A percentile compares a stretch with the other conserved stretches of the same genome.
Evolutionary conservation across 1,140 invertebrate genomes (phyloP).

Genomic region (Ericerus pela): DNA sequence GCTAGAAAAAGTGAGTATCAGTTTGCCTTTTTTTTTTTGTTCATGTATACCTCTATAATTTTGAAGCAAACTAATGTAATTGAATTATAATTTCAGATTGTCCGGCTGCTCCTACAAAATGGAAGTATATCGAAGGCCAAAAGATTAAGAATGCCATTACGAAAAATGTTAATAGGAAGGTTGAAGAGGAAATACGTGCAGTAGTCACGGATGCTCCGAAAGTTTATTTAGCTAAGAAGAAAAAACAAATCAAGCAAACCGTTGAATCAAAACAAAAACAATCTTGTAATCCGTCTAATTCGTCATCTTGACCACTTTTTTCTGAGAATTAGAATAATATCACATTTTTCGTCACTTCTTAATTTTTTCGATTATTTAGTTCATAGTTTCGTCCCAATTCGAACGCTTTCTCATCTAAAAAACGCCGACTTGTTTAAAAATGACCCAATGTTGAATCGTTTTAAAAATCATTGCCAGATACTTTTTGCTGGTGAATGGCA

Average conservation of each 20-base stretch:
- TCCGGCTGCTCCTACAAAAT: constrained; percentile 43
- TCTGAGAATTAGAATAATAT: too few relatives aligned
- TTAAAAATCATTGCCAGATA: too few relatives aligned
- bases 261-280: too few relatives aligned
- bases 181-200: constrained; percentile 42
- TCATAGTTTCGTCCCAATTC: too few relatives aligned
- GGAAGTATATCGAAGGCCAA: constrained; percentile 37
- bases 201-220: constrained; percentile 36
- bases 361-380: too few relatives aligned
- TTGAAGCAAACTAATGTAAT: background rate
- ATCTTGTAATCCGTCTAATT: too few relatives aligned
- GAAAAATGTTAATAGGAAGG: constrained; percentile 42
- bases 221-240: constrained; percentile 29
- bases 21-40: background rate
- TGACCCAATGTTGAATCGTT: too few relatives aligned
- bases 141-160: constrained; percentile 45
- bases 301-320: too few relatives aligned
- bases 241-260: constrained; percentile 16
- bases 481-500: too few relatives aligned
- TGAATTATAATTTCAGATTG: constrained; percentile 33
- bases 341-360: too few relatives aligned
- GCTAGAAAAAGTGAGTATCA: constrained; percentile 36
- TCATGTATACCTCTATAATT: background rate
- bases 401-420: too few relatives aligned
- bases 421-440: too few relatives aligned